A percentile compares a stretch with the other conserved stretches of the same genome.
phyloP scores from a whole-genome alignment of 2,797 vertebrate species.

The Mycteria americana region DNA sequence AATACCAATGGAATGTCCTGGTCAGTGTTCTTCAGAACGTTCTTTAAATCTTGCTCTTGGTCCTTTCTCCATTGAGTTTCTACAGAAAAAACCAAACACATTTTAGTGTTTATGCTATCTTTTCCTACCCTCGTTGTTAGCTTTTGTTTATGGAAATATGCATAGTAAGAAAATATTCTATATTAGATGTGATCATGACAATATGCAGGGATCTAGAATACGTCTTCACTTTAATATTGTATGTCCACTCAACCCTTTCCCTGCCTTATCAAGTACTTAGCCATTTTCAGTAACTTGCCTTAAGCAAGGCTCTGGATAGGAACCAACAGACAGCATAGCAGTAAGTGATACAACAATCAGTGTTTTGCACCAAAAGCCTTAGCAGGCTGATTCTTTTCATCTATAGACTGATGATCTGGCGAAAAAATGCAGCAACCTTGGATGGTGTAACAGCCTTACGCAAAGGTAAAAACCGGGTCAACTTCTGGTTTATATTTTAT shows the following conservation, averaged over 20 bases:
- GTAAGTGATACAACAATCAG: background rate
- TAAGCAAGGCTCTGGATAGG: background rate
- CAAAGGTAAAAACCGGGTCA: background rate
- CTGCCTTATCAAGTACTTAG: background rate
- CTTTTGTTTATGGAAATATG: background rate
- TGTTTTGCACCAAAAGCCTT: background rate
- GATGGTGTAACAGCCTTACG: background rate
- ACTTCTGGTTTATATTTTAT: background rate
- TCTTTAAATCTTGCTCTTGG: constrained; percentile 89
- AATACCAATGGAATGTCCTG: constrained; percentile 88
- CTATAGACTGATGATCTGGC: background rate
- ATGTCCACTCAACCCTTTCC: background rate
- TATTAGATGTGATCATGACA: background rate
- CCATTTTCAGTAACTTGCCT: background rate
- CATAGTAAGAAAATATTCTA: background rate
- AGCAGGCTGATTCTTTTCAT: background rate
- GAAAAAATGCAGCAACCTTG: background rate
- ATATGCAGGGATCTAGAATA: background rate
- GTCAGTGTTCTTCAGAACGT: constrained; percentile 75
- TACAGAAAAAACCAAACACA: constrained; percentile 47
- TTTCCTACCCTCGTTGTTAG: background rate
- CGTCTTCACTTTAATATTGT: background rate
- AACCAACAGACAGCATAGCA: background rate
- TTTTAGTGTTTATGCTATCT: background rate
- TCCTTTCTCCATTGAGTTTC: constrained; percentile 82